phyloP scores from a whole-genome alignment of 2,888 invertebrate species.

The Micoletzkya japonica region DNA sequence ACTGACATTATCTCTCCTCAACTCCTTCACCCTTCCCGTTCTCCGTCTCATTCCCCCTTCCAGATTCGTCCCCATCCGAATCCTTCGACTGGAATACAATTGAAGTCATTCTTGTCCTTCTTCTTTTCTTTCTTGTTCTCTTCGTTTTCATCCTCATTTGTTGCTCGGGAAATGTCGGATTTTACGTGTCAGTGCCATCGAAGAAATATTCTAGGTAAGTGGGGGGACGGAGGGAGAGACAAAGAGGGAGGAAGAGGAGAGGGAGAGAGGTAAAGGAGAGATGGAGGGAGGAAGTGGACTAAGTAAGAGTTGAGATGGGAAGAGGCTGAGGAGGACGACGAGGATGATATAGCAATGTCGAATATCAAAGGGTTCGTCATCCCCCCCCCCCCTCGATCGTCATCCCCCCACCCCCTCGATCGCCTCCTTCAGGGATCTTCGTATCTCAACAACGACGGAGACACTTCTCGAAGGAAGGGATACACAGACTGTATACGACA shows the following conservation, averaged over 20 bases:
- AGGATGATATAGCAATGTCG: too few relatives aligned
- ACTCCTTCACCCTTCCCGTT: conserved; percentile 4
- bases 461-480: too few relatives aligned
- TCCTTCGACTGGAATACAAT: conserved; percentile 18
- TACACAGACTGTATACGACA: too few relatives aligned
- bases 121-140: conserved; percentile 23
- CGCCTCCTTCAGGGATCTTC: too few relatives aligned
- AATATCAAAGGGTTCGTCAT: too few relatives aligned
- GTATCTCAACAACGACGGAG: too few relatives aligned
- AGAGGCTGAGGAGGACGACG: neutral
- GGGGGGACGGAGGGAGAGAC: neutral
- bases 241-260: neutral
- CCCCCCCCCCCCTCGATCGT: too few relatives aligned
- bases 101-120: conserved; percentile 14
- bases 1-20: conserved; percentile 4
- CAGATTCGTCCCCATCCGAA: neutral
- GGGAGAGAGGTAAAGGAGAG: neutral
- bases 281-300: neutral
- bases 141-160: conserved; percentile 27
- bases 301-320: neutral
- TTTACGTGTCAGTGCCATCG: conserved; percentile 22
- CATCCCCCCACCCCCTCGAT: too few relatives aligned
- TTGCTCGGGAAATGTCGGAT: conserved; percentile 28
- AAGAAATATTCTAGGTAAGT: conserved; percentile 26
- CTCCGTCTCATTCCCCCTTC: neutral